Conservation (phyloP, 2,797 vertebrate genomes). For the Argya squamiceps region DNA sequence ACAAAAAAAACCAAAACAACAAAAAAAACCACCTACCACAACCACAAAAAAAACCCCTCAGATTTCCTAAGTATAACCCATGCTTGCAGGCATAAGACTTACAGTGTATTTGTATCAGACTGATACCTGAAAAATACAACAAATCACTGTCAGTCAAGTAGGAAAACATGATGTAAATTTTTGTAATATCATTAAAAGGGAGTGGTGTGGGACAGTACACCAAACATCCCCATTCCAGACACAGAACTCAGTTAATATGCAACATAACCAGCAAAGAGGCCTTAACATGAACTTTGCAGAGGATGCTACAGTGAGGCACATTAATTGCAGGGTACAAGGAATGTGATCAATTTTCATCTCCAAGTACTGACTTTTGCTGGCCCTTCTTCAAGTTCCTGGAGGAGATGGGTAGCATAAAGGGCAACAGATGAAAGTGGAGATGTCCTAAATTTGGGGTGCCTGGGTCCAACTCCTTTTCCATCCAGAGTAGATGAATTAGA, state of each 20-base stretch:
- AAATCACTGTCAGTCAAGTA: neutral
- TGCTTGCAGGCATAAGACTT: neutral
- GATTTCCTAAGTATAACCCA: neutral
- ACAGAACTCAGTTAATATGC: neutral
- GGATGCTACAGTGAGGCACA: neutral
- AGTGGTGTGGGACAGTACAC: neutral
- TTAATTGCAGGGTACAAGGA: constrained; percentile 16
- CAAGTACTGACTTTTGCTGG: neutral
- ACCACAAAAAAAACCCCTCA: neutral
- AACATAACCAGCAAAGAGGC: neutral
- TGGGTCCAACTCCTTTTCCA: neutral
- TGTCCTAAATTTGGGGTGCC: neutral
- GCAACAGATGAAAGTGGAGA: neutral
- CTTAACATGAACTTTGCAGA: neutral
- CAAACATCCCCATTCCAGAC: neutral
- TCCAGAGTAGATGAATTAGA: neutral
- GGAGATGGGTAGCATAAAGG: neutral
- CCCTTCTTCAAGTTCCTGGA: neutral
- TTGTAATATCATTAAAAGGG: neutral
- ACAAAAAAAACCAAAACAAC: no score
- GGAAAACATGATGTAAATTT: neutral
- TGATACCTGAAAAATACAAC: neutral
- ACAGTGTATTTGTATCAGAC: neutral
- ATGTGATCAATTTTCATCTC: constrained; percentile 9
- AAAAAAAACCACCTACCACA: neutral